Evolutionary conservation across 1,140 invertebrate genomes (phyloP), one percentile per base, ranked within the genome.

Genomic region (Meloidogyne chitwoodi): DNA sequence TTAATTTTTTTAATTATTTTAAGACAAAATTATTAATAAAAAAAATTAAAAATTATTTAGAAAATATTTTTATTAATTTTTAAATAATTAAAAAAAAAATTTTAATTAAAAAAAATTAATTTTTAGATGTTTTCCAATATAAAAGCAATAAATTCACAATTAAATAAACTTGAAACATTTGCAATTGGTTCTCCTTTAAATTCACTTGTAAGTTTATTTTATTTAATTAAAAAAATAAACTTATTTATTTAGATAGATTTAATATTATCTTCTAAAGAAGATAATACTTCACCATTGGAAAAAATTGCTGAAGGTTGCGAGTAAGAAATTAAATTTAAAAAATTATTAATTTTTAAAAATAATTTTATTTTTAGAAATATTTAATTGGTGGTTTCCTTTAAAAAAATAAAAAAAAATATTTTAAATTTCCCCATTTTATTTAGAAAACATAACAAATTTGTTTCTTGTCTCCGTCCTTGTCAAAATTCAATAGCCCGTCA

Each of bases 171-270:
- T 11, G 41, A 63, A 31, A 64, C 61, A 34, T 63, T 61, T 34
- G 70, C 70, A 0, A 63, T 73, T 62, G 70, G 70, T 38, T 73
- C 70, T 26, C 70, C 70, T 29, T 24, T 73, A 22, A 61, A 73
- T 64, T 44, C 56, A 29, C n/a, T 73, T 34, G 70, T 73, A 16
- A n/a, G 0, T 41, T 26, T 16, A 29, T 38, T 62, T 34, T 16
- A 62, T 44, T 44, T n/a, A 41, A 27, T 44, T 12, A 29, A 26
- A 69, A 38, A 27, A 12, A 29, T 10, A n/a, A 68, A 31, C n/a
- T n/a, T n/a, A n/a, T n/a, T n/a, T n/a, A n/a, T n/a, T 29, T 68
- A 27, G 27, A 19, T 70, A 6, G 38, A 44, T 44, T 38, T 70
- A 24, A 48, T 38, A 29, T 19, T 63, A 24, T 61, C 34, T 6